Conservation (phyloP, 2,113 vertebrate genomes). For the Otolemur garnettii region DNA sequence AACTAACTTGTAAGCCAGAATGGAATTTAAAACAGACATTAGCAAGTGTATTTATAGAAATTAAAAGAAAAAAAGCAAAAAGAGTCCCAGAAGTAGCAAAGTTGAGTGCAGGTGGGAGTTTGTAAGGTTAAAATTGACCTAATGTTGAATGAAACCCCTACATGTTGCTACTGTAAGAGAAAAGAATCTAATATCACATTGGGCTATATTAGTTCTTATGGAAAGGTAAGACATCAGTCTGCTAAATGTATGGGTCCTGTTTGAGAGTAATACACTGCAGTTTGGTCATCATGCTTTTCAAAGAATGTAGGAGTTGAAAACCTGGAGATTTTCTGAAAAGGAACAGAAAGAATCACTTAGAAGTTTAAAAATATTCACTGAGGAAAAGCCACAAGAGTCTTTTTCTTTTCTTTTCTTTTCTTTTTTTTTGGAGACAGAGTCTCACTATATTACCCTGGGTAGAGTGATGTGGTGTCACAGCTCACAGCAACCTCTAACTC, state of each 20-base stretch:
- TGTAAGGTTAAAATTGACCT: neutral
- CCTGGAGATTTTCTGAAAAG: neutral
- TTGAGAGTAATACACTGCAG: neutral
- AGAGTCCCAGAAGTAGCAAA: neutral
- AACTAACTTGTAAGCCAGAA: neutral
- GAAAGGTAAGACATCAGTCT: neutral
- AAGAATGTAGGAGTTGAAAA: neutral
- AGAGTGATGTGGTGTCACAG: too few relatives aligned
- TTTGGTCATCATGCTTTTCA: neutral
- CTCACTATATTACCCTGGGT: too few relatives aligned
- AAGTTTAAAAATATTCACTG: neutral
- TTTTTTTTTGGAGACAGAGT: too few relatives aligned
- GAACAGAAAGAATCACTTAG: neutral
- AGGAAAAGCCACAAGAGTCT: neutral
- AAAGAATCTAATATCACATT: neutral
- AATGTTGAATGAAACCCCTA: neutral
- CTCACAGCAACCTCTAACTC: too few relatives aligned
- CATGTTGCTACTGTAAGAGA: neutral
- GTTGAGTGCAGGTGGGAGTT: neutral
- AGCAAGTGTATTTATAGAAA: neutral
- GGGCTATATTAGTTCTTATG: neutral
- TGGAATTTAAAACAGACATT: neutral
- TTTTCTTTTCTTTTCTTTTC: neutral
- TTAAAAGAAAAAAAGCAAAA: neutral
- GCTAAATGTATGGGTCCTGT: neutral